Evolutionary conservation across 1,140 invertebrate species (phyloP), one percentile per base, ranked within the genome.

Genomic region (Brachystomella parvula): DNA sequence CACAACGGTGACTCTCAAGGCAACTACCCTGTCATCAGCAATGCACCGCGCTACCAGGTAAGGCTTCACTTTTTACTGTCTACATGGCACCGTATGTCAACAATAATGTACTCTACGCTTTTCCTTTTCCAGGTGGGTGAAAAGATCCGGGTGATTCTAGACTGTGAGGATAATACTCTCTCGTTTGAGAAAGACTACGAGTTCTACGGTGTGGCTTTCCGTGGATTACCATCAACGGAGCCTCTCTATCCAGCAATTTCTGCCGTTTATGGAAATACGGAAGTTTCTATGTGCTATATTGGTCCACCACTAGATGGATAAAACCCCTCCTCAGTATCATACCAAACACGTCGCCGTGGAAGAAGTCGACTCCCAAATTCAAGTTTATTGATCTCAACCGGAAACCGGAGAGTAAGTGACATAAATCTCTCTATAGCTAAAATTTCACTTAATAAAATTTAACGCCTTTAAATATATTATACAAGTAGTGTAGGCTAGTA

Each of bases 201-300:
- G 83, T 98, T 98, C 84, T 83, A 98, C 76, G 96, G 96, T 73
- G 92, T 98, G 73, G 95, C 95, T 72, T 98, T 98, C 82, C 85
- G 88, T 85, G 92, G 90, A 90, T 69, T 84, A 97, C 76, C 95
- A 94, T 69, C 89, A 92, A 76, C 94, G 92, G 78, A 91, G 87
- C 47, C 53, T 79, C 80, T 98, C 60, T 98, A 92, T 79, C 96
- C 96, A 65, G 90, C 94, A 67, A 90, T 98, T 66, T 97, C 94
- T 64, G 95, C 94, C 61, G 96, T 98, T 33, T 98, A 98, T 83
- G 96, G 95, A 68, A 98, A 98, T 78, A 98, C 95, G 32, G 96
- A 98, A 85, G 94, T 98, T n/a, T 96, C 95, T 29, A 98, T 98
- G 94, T 91, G 98, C n/a, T 98, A 98, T 79, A 80, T 96, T 71